Evolutionary conservation across 2,888 invertebrate genomes (phyloP), one percentile per base, ranked within the genome.

Genomic region (Apamea crenata): DNA sequence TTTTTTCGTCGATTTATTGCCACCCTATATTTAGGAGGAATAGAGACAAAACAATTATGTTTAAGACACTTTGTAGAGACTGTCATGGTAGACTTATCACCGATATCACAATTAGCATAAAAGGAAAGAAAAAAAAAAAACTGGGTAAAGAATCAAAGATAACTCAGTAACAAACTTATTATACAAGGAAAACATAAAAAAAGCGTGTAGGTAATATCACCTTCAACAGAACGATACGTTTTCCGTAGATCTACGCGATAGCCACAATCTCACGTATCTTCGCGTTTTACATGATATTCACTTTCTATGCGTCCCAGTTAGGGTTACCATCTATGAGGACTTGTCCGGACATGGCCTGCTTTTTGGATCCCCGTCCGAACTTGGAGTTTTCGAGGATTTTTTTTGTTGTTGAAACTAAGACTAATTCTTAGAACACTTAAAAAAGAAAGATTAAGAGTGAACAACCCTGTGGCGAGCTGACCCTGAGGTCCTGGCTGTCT

Each of bases 271-370:
- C 53, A 29, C 50, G 12, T 61, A 67, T 71, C 70, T 76, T 56
- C 6, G 44, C 63, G 44, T 75, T 84, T 73, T 66, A 81, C 68
- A 75, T 65, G 47, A 80, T 84, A 81, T 70, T 81, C 81, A 81
- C 74, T 84, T 85, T 47, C 32, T 73, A 14, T 44, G n/a, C 21
- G 32, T 59, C 32, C 2, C 53, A 32, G 25, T 12, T 32, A 56
- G 7, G 53, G 53, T 71, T 18, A 18, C 36, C 56, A 12, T n/a
- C 36, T 10, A 1, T 70, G 2, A 6, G 32, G 18, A 36, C 16
- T 25, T 70, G 29, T 16, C 14, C 2, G 32, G 25, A 36, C 16
- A 16, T 3, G 25, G 4, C 8, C 32, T 4, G 16, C 0, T 14
- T 16, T 50, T 50, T 21, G 2, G 14, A 50, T 29, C 21, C 50